Percentiles rank a stretch among this genome's conserved stretches.
phyloP scores from a whole-genome alignment of 64 coral and sea anemone genomes.

The Stichodactyla mertensii region DNA sequence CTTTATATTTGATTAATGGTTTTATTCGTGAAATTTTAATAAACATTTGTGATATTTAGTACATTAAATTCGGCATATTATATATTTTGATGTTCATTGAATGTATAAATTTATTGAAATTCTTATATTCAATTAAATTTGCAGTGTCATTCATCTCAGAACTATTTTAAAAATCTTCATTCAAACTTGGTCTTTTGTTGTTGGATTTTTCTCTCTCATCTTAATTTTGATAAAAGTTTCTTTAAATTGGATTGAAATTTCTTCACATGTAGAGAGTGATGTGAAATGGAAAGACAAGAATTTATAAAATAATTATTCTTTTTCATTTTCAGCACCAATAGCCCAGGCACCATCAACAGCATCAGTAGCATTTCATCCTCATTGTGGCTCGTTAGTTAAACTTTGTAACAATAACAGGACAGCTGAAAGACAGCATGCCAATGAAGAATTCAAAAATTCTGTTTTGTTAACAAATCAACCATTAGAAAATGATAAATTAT shows the following conservation, averaged over 20 bases:
- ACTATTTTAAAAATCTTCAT: too few relatives aligned
- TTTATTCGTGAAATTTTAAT: not conserved
- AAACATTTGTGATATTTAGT: not conserved
- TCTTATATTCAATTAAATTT: too few relatives aligned
- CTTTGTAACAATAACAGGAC: constrained; percentile 81
- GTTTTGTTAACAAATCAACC: constrained; percentile 60
- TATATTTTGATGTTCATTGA: too few relatives aligned
- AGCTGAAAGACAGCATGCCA: constrained; percentile 70
- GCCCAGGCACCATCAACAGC: constrained; percentile 45
- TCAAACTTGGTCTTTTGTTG: too few relatives aligned
- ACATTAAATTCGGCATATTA: not conserved
- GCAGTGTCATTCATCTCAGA: too few relatives aligned
- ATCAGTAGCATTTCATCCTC: constrained; percentile 79
- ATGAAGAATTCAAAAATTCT: constrained; percentile 88
- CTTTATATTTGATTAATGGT: not conserved
- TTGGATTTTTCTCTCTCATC: too few relatives aligned
- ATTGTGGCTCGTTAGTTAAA: constrained; percentile 80
- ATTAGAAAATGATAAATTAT: constrained; percentile 69
- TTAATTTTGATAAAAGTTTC: too few relatives aligned
- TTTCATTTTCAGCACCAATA: not conserved
- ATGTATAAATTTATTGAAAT: too few relatives aligned
- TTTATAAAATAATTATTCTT: not conserved
- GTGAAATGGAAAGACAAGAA: too few relatives aligned
- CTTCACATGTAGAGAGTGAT: too few relatives aligned
- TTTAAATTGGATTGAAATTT: too few relatives aligned